Conservation (phyloP, 2,113 vertebrate genomes). For the Sarotherodon lohbergeri region DNA sequence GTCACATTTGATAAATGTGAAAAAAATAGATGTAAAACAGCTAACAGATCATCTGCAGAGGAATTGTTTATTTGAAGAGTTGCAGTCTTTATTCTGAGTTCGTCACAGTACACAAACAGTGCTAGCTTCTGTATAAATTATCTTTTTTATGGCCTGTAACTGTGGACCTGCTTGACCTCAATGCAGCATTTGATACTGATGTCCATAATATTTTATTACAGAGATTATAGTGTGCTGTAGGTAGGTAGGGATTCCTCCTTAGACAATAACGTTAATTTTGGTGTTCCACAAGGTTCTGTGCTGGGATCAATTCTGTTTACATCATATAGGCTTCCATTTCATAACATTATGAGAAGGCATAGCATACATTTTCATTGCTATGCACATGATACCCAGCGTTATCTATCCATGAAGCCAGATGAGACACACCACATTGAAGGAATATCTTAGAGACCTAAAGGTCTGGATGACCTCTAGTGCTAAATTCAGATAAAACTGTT, state of each 20-base stretch:
- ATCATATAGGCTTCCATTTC: neutral
- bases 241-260: neutral
- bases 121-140: neutral
- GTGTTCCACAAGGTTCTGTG: neutral
- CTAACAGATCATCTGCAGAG: too few species aligned
- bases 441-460: neutral
- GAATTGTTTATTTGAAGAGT: too few species aligned
- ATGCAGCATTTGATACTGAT: neutral
- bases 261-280: neutral
- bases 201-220: neutral
- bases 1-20: too few species aligned
- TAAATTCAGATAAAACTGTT: neutral
- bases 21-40: too few species aligned
- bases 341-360: neutral
- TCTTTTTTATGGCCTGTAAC: neutral
- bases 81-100: neutral
- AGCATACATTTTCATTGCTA: neutral
- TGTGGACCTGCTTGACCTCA: neutral
- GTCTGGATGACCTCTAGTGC: neutral
- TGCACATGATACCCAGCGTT: neutral
- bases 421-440: neutral
- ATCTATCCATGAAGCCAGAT: neutral
- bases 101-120: neutral
- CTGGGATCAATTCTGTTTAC: neutral
- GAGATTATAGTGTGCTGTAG: neutral